phyloP scores from a whole-genome alignment of 2,888 invertebrate species.

The Aspidapion aeneum region DNA sequence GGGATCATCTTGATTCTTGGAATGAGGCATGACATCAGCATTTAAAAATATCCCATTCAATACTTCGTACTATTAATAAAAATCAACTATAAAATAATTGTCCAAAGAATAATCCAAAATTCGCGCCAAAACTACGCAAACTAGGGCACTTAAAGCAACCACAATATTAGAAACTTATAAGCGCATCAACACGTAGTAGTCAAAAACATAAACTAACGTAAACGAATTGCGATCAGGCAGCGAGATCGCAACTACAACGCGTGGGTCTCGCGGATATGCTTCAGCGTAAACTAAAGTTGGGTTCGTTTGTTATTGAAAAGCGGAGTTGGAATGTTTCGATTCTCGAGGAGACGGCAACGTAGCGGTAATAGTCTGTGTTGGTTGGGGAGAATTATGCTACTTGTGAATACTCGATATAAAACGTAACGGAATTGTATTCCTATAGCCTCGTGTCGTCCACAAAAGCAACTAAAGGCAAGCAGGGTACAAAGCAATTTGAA shows the following conservation, averaged over 20 bases:
- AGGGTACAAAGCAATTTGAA: too few species aligned
- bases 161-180: too few species aligned
- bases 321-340: background rate
- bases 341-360: background rate
- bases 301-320: background rate
- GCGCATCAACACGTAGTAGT: background rate
- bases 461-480: too few species aligned
- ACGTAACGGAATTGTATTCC: background rate
- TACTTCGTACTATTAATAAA: too few species aligned
- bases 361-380: background rate
- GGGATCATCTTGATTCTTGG: background rate
- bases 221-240: too few species aligned
- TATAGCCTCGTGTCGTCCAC: too few species aligned
- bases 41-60: background rate
- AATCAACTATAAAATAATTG: background rate
- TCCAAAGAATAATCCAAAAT: background rate
- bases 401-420: background rate
- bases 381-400: background rate
- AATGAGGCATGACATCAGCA: background rate
- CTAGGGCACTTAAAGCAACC: background rate
- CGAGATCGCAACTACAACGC: background rate
- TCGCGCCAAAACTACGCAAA: background rate
- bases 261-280: background rate
- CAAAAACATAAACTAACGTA: background rate
- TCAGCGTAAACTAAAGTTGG: background rate